Evolutionary conservation across 2,113 vertebrate species (phyloP).

Genomic region (Acrocephalus arundinaceus): DNA sequence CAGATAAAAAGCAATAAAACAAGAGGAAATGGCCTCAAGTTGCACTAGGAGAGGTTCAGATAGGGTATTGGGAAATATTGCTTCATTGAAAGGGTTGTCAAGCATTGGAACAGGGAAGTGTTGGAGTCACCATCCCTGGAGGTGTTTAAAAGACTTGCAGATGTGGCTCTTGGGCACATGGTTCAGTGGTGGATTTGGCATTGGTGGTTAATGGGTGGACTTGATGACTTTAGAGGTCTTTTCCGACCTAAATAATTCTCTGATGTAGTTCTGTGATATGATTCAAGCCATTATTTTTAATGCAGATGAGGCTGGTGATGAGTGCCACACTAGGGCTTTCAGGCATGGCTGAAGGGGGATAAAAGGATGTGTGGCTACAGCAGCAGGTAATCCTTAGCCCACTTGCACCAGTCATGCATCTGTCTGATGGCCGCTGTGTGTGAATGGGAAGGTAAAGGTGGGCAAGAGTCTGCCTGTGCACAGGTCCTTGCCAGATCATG

Average conservation of each 20-base stretch:
- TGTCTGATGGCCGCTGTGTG: neutral
- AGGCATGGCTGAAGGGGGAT: neutral
- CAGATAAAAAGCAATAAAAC: neutral
- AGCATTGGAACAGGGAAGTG: neutral
- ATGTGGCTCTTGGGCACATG: too few species aligned
- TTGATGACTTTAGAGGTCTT: neutral
- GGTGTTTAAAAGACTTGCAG: neutral
- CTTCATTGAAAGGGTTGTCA: neutral
- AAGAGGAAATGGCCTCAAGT: neutral
- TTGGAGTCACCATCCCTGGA: neutral
- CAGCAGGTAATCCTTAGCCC: neutral
- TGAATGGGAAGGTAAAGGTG: neutral
- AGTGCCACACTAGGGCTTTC: neutral
- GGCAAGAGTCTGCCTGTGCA: neutral
- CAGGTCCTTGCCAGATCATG: neutral
- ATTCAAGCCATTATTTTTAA: neutral
- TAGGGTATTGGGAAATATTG: neutral
- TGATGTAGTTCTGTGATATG: neutral
- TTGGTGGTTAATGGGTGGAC: neutral
- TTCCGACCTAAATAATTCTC: neutral
- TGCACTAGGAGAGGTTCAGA: neutral
- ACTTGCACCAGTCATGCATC: neutral
- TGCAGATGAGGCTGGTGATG: neutral
- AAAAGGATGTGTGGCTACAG: neutral
- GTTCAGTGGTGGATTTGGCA: neutral